Evolutionary conservation across 64 coral and sea anemone species (phyloP).

Genomic region (Platygyra sinensis): DNA sequence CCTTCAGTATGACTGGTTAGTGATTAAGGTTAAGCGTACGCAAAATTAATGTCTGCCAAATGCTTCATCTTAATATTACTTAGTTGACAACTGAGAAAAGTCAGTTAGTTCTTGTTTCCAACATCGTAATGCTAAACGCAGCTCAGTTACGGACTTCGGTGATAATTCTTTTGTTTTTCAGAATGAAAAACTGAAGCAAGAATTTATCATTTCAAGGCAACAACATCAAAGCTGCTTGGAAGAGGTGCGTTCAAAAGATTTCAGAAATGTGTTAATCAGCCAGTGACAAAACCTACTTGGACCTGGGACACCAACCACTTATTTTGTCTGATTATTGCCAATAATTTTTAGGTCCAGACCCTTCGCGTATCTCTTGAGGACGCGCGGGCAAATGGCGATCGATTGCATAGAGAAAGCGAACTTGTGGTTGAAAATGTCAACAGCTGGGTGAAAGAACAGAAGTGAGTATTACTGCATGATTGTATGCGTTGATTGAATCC

Average conservation of each 20-base stretch:
- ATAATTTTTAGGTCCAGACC: conserved; percentile 59
- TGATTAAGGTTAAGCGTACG: too few relatives aligned
- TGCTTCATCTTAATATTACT: too few relatives aligned
- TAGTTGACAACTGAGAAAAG: too few relatives aligned
- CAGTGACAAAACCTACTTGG: too few relatives aligned
- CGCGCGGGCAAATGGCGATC: conserved; percentile 82
- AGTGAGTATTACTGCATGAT: conserved; percentile 61
- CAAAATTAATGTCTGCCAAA: too few relatives aligned
- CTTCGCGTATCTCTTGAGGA: conserved; percentile 85
- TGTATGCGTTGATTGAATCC: not conserved
- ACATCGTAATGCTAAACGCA: too few relatives aligned
- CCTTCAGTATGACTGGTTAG: too few relatives aligned
- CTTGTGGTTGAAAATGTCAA: conserved; percentile 95
- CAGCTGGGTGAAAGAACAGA: conserved; percentile 98
- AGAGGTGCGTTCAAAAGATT: conserved; percentile 32
- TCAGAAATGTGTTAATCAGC: too few relatives aligned
- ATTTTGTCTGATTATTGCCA: not conserved
- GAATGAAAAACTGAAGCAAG: conserved; percentile 84
- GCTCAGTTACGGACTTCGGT: too few relatives aligned
- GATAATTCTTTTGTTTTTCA: conserved; percentile 25
- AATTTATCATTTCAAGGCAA: conserved; percentile 64
- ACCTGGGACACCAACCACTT: not conserved
- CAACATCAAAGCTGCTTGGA: conserved; percentile 93
- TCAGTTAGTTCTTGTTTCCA: too few relatives aligned
- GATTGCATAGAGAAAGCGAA: conserved; percentile 91